Conservation (phyloP, 2,888 invertebrate species). For the Drosophila phalerata region DNA sequence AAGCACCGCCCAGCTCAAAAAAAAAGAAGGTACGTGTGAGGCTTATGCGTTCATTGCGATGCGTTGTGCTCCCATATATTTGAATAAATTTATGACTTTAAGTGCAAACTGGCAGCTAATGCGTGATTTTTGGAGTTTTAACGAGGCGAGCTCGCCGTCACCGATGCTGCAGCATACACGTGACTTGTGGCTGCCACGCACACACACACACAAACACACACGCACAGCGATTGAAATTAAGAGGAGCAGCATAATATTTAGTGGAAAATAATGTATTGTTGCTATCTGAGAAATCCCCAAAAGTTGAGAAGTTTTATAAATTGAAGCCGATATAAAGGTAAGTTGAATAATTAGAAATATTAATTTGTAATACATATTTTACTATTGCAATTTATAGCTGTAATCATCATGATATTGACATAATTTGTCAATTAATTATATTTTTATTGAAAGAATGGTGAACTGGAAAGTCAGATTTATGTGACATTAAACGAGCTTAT, state of each 20-base stretch:
- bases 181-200: constrained; percentile 25
- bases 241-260: not conserved
- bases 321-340: not conserved
- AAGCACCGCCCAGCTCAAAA: constrained; percentile 42
- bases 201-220: not conserved
- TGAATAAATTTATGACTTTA: constrained; percentile 80
- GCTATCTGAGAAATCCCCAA: not conserved
- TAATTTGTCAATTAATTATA: too few relatives aligned
- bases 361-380: too few relatives aligned
- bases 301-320: not conserved
- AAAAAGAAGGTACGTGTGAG: constrained; percentile 46
- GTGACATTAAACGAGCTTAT: too few relatives aligned
- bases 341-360: not conserved
- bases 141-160: constrained; percentile 35
- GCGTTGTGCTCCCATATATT: constrained; percentile 55
- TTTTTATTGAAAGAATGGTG: too few relatives aligned
- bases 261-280: not conserved
- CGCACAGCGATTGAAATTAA: not conserved
- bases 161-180: constrained; percentile 31
- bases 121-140: constrained; percentile 70
- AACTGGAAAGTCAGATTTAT: too few relatives aligned
- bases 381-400: too few relatives aligned
- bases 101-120: constrained; percentile 79
- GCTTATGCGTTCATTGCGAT: constrained; percentile 42
- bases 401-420: too few relatives aligned